phyloP scores from a whole-genome alignment of 1,140 invertebrate species.

The Meteorus sp. region DNA sequence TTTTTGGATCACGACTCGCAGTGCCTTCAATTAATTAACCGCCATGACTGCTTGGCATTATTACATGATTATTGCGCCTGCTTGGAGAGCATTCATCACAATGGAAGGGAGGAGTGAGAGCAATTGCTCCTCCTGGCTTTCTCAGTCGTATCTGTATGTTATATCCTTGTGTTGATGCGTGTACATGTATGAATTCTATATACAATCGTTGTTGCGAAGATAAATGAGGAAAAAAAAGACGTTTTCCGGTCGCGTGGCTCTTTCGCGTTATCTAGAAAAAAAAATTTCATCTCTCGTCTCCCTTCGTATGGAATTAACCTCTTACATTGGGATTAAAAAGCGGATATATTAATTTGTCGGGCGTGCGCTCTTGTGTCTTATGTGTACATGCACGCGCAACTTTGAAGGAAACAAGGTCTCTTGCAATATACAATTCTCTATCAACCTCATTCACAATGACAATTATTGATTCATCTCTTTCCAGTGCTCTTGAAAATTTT shows the following conservation, averaged over 20 bases:
- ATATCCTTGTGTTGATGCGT: no score
- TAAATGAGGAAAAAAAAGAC: conserved; percentile 24
- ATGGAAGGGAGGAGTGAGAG: no score
- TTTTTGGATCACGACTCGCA: conserved; percentile 36
- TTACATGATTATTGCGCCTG: conserved; percentile 45
- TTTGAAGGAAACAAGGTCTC: conserved; percentile 10
- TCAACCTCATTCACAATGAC: no score
- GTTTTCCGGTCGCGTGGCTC: conserved; percentile 57
- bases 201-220: background rate
- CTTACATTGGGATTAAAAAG: conserved; percentile 59
- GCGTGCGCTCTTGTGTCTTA: conserved; percentile 25
- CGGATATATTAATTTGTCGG: conserved; percentile 57
- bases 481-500: no score
- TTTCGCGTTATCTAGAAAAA: conserved; percentile 45
- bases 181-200: background rate
- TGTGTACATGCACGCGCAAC: background rate
- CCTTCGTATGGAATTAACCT: conserved; percentile 50
- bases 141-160: no score
- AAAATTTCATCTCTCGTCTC: conserved; percentile 53
- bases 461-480: no score
- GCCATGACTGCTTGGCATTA: conserved; percentile 34
- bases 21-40: conserved; percentile 50
- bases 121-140: no score
- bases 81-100: conserved; percentile 5
- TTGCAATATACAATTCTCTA: no score